These are phyloP conservation scores for Atherinosoma microstoma DNA, from an alignment of 2,797 vertebrate species.

Conservation along the genomic window DNA sequence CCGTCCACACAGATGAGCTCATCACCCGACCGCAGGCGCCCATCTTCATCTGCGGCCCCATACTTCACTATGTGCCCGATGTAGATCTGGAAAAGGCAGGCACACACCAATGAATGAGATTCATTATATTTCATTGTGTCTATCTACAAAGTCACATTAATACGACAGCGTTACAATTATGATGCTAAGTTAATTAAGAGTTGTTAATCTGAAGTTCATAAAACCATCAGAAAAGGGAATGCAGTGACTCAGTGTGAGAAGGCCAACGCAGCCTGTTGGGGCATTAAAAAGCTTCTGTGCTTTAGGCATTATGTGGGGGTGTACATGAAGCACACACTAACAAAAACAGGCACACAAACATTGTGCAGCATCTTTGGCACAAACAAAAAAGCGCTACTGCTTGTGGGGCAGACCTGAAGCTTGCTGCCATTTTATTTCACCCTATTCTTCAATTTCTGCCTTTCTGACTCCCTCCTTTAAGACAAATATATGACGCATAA, in stretches of 20 bases:
- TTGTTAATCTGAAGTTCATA: slow-evolving; percentile 23
- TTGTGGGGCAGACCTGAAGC: slow-evolving; percentile 52
- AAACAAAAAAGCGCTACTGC: slow-evolving; percentile 54
- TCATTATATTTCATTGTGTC: background rate
- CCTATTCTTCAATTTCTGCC: slow-evolving; percentile 47
- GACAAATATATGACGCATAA: slow-evolving; percentile 61
- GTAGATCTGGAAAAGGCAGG: slow-evolving; percentile 88
- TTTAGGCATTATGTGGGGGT: slow-evolving; percentile 58
- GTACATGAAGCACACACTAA: slow-evolving; percentile 31
- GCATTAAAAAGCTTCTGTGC: slow-evolving; percentile 37
- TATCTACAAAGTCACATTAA: background rate
- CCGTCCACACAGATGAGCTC: slow-evolving; percentile 98
- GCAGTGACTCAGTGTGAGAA: slow-evolving; percentile 25
- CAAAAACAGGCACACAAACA: slow-evolving; percentile 47
- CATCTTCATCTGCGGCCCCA: slow-evolving; percentile 95
- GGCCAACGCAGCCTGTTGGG: slow-evolving; percentile 23
- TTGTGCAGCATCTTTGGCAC: slow-evolving; percentile 50
- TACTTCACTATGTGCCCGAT: slow-evolving; percentile 98
- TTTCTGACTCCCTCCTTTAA: slow-evolving; percentile 46
- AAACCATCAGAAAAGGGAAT: slow-evolving; percentile 14
- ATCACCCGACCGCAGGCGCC: slow-evolving; percentile 95
- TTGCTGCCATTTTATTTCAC: slow-evolving; percentile 58
- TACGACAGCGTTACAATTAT: slow-evolving; percentile 12
- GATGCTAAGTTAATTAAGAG: slow-evolving; percentile 15
- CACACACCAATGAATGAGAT: slow-evolving; percentile 1